Evolutionary conservation across 2,797 vertebrate species (phyloP).

Genomic region (Enteromius trimaculatus): DNA sequence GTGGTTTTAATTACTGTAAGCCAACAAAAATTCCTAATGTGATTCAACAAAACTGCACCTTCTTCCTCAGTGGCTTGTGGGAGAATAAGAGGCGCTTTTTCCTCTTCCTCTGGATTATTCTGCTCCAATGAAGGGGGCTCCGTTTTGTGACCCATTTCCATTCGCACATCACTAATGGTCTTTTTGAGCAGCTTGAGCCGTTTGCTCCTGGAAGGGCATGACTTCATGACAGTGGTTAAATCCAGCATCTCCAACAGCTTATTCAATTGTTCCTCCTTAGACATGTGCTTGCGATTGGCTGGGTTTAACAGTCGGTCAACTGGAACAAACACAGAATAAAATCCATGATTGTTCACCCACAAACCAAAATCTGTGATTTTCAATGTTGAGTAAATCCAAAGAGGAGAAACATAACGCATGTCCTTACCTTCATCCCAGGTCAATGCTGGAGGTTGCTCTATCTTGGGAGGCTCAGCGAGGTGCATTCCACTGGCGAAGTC

Average conservation of each 20-base stretch:
- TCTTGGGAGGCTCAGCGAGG: constrained; percentile 83
- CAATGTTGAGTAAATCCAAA: neutral
- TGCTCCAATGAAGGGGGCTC: constrained; percentile 65
- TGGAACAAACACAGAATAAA: constrained; percentile 62
- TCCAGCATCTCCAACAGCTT: constrained; percentile 93
- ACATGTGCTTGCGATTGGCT: constrained; percentile 82
- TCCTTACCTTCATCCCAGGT: constrained; percentile 94
- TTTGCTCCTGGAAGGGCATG: constrained; percentile 94
- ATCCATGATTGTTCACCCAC: neutral
- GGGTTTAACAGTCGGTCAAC: constrained; percentile 94
- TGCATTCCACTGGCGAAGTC: constrained; percentile 90
- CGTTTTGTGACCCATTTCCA: constrained; percentile 84
- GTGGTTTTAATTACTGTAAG: neutral
- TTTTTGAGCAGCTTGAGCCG: constrained; percentile 93
- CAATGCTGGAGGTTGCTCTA: constrained; percentile 81
- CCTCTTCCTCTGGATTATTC: constrained; percentile 76
- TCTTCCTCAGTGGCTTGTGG: constrained; percentile 77
- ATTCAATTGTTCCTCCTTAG: constrained; percentile 89
- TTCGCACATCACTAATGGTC: constrained; percentile 88
- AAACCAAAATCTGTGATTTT: neutral
- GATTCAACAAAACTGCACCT: constrained; percentile 70
- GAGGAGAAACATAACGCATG: neutral
- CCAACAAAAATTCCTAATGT: neutral
- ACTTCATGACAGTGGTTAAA: constrained; percentile 92
- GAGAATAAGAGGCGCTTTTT: constrained; percentile 63